These are phyloP conservation scores for Dryas iulia DNA, from an alignment of 1,140 invertebrate genomes.

Conservation along the genomic window DNA sequence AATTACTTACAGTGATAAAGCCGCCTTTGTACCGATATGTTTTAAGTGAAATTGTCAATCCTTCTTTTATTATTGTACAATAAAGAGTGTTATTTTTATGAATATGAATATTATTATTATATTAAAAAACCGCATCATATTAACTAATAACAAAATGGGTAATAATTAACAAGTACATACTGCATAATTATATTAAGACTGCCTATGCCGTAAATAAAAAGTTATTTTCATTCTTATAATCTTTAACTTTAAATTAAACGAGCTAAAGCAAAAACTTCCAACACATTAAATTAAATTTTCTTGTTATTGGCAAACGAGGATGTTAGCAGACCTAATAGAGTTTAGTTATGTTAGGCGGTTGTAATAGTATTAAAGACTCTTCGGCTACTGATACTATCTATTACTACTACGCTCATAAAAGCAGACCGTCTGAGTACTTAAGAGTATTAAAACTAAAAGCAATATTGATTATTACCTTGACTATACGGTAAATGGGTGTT, in stretches of 20 bases:
- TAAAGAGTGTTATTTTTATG: too few relatives aligned
- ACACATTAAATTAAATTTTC: constrained; percentile 13
- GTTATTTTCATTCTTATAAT: neutral
- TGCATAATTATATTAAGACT: too few relatives aligned
- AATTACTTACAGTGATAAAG: too few relatives aligned
- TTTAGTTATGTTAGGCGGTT: constrained; percentile 13
- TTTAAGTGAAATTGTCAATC: too few relatives aligned
- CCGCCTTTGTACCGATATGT: too few relatives aligned
- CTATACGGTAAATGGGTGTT: constrained; percentile 79
- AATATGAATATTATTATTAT: too few relatives aligned
- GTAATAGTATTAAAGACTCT: constrained; percentile 14
- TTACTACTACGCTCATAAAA: constrained; percentile 21
- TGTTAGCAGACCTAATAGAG: constrained; percentile 19
- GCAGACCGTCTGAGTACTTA: constrained; percentile 18
- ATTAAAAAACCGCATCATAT: too few relatives aligned
- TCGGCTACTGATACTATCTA: constrained; percentile 25
- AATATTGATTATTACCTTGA: constrained; percentile 53
- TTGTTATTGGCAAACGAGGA: neutral
- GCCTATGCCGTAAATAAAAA: too few relatives aligned
- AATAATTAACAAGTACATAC: too few relatives aligned
- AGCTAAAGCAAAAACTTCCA: neutral
- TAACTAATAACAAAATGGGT: too few relatives aligned
- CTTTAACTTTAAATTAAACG: neutral
- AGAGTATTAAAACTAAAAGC: constrained; percentile 19
- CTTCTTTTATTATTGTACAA: too few relatives aligned